These are phyloP conservation scores for Conus betulinus DNA, from an alignment of 1,140 invertebrate species.

Conservation along the genomic window DNA sequence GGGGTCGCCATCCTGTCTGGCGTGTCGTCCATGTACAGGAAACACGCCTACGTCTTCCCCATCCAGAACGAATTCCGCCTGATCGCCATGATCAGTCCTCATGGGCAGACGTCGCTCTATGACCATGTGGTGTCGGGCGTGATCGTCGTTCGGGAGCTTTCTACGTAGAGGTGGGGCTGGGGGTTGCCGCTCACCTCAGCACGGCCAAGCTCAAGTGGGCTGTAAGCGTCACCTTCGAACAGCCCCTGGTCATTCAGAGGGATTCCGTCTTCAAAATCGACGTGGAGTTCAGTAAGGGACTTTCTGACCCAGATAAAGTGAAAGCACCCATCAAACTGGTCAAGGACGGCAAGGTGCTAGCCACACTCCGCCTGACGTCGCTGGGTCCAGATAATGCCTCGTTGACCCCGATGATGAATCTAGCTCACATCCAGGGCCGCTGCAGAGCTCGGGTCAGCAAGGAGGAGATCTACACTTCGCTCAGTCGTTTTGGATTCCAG, in stretches of 20 bases:
- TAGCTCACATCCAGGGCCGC: slow-evolving; percentile 46
- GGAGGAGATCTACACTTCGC: slow-evolving; percentile 50
- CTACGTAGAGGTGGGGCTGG: slow-evolving; percentile 49
- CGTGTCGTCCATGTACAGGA: not conserved
- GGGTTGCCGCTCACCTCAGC: slow-evolving; percentile 30
- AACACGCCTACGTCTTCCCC: not conserved
- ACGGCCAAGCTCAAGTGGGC: slow-evolving; percentile 24
- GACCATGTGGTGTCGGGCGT: slow-evolving; percentile 44
- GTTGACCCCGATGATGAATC: slow-evolving; percentile 6
- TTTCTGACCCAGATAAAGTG: not conserved
- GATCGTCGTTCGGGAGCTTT: slow-evolving; percentile 46
- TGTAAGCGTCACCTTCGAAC: slow-evolving; percentile 39
- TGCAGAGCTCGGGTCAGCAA: slow-evolving; percentile 44
- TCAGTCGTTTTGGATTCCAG: slow-evolving; percentile 51
- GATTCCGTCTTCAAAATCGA: slow-evolving; percentile 21
- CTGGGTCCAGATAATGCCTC: not conserved
- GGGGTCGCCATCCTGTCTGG: not conserved
- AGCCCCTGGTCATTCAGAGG: slow-evolving; percentile 37
- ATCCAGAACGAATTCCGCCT: slow-evolving; percentile 1
- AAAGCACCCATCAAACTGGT: slow-evolving; percentile 19
- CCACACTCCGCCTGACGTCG: not conserved
- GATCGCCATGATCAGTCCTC: slow-evolving; percentile 36
- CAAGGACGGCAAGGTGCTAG: slow-evolving; percentile 27
- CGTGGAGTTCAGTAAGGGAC: slow-evolving; percentile 25
- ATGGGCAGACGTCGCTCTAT: slow-evolving; percentile 40